phyloP scores from a whole-genome alignment of 30 jellyfish, hydroid and myxozoan genomes.

The Hydractinia echinata region DNA sequence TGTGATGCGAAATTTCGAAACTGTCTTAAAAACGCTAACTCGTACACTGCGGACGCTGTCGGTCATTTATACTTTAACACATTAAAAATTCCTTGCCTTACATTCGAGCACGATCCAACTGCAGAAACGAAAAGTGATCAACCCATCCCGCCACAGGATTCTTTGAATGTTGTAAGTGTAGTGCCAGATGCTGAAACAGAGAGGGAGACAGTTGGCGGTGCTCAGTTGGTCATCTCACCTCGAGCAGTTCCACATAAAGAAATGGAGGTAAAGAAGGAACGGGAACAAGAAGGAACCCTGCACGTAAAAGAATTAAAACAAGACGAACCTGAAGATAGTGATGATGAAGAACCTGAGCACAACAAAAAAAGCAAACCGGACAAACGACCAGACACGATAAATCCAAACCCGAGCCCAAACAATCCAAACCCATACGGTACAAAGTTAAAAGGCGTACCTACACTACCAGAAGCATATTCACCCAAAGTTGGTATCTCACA shows the following conservation, averaged over 20 bases:
- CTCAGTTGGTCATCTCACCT: slow-evolving; percentile 38
- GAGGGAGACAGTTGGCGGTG: slow-evolving; percentile 36
- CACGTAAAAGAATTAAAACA: slow-evolving; percentile 6
- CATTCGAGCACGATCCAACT: slow-evolving; percentile 40
- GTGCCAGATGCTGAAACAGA: slow-evolving; percentile 43
- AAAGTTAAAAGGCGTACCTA: slow-evolving; percentile 25
- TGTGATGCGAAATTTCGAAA: slow-evolving; percentile 85
- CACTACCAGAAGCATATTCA: slow-evolving; percentile 32
- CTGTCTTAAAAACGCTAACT: slow-evolving; percentile 71
- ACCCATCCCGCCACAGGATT: slow-evolving; percentile 8
- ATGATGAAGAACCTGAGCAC: slow-evolving; percentile 16
- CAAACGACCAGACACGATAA: slow-evolving; percentile 31
- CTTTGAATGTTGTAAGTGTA: slow-evolving; percentile 31
- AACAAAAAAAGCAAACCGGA: not conserved
- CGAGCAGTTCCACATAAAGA: not conserved
- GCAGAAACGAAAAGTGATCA: slow-evolving; percentile 23
- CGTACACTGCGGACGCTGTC: slow-evolving; percentile 88
- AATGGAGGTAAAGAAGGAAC: no score
- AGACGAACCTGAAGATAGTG: slow-evolving; percentile 13
- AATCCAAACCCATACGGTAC: slow-evolving; percentile 26
- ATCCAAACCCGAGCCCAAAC: slow-evolving; percentile 40
- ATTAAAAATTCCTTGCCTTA: slow-evolving; percentile 77
- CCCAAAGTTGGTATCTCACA: slow-evolving; percentile 19
- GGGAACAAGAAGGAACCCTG: not conserved
- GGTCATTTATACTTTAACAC: slow-evolving; percentile 89